These are phyloP conservation scores for Scolopax rusticola DNA, from an alignment of 2,797 vertebrate species.

Conservation along the genomic window DNA sequence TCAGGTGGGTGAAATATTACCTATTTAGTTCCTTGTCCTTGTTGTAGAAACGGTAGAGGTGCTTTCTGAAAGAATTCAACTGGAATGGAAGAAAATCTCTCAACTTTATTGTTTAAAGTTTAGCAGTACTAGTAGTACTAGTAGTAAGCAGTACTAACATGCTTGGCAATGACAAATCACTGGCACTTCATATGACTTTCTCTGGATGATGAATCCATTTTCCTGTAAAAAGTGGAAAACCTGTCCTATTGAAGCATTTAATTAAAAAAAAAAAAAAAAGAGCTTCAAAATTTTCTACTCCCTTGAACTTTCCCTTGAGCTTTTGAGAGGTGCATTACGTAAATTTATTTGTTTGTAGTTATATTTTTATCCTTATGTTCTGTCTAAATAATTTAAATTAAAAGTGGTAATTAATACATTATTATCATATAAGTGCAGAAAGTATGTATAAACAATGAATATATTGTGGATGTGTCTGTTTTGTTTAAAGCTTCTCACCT, in stretches of 20 bases:
- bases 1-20: neutral
- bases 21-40: neutral
- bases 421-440: neutral
- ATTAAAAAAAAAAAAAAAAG: neutral
- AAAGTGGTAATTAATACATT: conserved; percentile 5
- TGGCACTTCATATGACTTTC: neutral
- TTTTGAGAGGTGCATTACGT: neutral
- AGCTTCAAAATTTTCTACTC: neutral
- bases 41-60: neutral
- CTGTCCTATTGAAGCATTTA: neutral
- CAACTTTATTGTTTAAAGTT: neutral
- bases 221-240: neutral
- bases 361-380: neutral
- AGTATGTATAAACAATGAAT: neutral
- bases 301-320: neutral
- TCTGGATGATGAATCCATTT: neutral
- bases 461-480: neutral
- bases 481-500: neutral
- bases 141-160: neutral
- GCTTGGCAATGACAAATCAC: neutral
- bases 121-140: neutral
- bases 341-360: conserved; percentile 8
- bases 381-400: neutral
- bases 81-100: neutral
- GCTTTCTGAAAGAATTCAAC: neutral